These are phyloP conservation scores for Horisme vitalbata DNA, from an alignment of 2,888 invertebrate genomes.

Conservation along the genomic window DNA sequence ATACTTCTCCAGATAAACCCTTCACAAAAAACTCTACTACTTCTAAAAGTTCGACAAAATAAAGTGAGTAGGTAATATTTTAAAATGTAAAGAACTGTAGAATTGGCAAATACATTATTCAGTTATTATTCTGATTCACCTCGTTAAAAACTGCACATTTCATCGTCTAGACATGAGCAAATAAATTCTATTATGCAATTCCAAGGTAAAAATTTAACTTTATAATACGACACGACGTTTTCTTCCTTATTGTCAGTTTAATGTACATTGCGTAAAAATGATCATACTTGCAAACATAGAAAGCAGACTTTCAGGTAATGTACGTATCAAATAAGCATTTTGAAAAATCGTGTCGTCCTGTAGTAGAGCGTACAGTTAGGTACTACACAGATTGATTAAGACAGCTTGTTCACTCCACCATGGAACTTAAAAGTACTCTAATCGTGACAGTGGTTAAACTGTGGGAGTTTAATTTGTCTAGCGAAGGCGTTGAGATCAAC, in stretches of 20 bases:
- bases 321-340: background rate
- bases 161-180: slow-evolving; percentile 31
- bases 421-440: too few relatives aligned
- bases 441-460: too few relatives aligned
- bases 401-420: background rate
- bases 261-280: background rate
- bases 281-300: background rate
- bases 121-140: slow-evolving; percentile 11
- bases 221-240: slow-evolving; percentile 13
- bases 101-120: slow-evolving; percentile 3
- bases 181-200: slow-evolving; percentile 27
- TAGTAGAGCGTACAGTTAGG: slow-evolving; percentile 7
- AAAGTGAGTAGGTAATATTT: too few relatives aligned
- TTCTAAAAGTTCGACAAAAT: too few relatives aligned
- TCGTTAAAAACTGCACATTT: slow-evolving; percentile 25
- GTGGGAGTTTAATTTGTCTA: too few relatives aligned
- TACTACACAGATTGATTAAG: slow-evolving; percentile 2
- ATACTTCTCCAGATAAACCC: too few relatives aligned
- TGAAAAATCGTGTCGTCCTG: slow-evolving; percentile 8
- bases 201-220: slow-evolving; percentile 10
- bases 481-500: too few relatives aligned
- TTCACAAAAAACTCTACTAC: too few relatives aligned
- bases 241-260: background rate
- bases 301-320: background rate
- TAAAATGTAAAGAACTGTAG: background rate